Base-by-base conservation (phyloP, 2,797 vertebrate species). In the Lindbergichthys nudifrons region DNA sequence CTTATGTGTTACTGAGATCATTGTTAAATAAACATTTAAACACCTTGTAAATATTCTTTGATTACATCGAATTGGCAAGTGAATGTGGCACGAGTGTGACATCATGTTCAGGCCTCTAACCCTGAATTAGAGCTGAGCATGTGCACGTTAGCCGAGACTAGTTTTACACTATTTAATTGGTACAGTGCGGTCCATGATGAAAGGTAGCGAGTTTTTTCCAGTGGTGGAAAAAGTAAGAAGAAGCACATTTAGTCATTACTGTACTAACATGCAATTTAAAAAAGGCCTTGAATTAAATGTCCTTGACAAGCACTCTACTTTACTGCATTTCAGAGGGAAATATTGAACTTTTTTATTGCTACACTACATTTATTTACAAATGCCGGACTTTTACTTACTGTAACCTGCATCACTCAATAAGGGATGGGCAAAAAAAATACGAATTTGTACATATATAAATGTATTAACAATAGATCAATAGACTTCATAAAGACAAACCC, bases 1-100 rank as follows among this genome's bases (percentile, higher is more conserved):
- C 76, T 79, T 80, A 72, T 65, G 81, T 85, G 71, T 81, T 79
- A 42, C 68, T 89, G 79, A 83, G 75, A 82, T 88, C 86, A 86
- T 43, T 70, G 57, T 79, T 79, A 65, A 90, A 80, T 80, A 73
- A 72, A 85, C 71, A 53, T 79, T 79, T 81, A 84, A 90, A 88
- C 74, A 83, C 56, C 73, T 87, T 81, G 58, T 90, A 88, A 88
- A 87, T 83, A 83, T 70, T 79, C 53, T 80, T 82, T 10, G 1
- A 58, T 89, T 88, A 86, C 67, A 80, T 70, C 85, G 78, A 54
- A 57, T 65, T 78, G 76, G 70, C 81, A 65, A 5, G 3, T 14
- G n/a, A 73, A 78, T 64, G 45, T 73, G 63, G 60, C 66, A 58
- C 53, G 59, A 77, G 15, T 61, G 39, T 82, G 77, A 88, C 70